A percentile compares a stretch with the other conserved stretches of the same genome.
Conservation (phyloP, 2,113 vertebrate genomes). For the Sisor rabdophorus region DNA sequence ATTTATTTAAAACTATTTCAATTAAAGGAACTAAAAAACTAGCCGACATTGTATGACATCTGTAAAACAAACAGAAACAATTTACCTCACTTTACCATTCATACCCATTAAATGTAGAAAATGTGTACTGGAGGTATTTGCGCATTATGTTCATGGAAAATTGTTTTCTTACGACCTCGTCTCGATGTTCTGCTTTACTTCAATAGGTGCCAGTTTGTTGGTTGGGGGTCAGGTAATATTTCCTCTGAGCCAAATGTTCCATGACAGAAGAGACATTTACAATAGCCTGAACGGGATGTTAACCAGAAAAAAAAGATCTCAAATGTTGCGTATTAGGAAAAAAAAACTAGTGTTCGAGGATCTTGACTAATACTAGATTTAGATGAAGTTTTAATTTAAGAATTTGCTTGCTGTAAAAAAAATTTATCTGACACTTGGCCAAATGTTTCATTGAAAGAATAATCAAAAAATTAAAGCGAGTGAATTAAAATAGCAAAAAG, state of each 20-base stretch:
- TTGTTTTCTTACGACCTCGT: neutral
- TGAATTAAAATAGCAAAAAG: conserved; percentile 5
- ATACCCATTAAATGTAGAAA: neutral
- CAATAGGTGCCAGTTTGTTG: neutral
- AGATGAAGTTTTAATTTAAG: neutral
- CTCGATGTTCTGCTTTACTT: neutral
- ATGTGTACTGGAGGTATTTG: neutral
- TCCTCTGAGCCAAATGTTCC: neutral
- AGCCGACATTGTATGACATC: neutral
- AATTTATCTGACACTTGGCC: too few species aligned
- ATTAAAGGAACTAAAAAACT: neutral
- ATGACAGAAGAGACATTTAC: neutral
- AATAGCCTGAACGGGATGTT: neutral
- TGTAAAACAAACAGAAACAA: neutral
- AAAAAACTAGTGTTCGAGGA: neutral
- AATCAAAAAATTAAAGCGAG: conserved; percentile 22
- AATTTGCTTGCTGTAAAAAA: neutral
- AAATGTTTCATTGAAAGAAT: neutral
- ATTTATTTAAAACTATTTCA: neutral
- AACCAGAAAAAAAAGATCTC: too few species aligned
- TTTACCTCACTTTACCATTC: neutral
- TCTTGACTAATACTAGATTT: neutral
- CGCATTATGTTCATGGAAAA: neutral
- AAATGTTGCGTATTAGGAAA: neutral
- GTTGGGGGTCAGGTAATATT: neutral